Evolutionary conservation across 2,113 vertebrate species (phyloP).

Genomic region (Pteronura brasiliensis): DNA sequence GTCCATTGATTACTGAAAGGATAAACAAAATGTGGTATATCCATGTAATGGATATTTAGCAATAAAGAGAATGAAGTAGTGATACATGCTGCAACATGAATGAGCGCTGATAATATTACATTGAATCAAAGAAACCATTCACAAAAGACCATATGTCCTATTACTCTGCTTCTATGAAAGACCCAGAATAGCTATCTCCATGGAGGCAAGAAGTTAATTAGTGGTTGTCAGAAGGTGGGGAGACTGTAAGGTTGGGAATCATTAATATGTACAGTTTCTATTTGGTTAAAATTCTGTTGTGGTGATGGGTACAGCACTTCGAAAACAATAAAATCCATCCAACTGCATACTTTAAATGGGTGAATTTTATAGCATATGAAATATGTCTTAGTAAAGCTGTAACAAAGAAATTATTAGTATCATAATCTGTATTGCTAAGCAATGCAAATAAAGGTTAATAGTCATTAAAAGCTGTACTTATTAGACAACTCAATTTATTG

Average conservation of each 20-base stretch:
- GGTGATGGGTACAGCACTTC: not conserved
- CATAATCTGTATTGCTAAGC: not conserved
- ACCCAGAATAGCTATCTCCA: not conserved
- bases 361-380: not conserved
- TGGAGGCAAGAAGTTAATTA: not conserved
- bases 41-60: not conserved
- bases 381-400: not conserved
- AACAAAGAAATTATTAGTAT: not conserved
- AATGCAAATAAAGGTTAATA: not conserved
- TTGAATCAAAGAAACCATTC: not conserved
- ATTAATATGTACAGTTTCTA: not conserved
- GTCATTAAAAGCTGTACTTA: not conserved
- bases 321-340: not conserved
- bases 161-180: not conserved
- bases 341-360: not conserved
- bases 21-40: not conserved
- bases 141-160: not conserved
- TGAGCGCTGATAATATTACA: not conserved
- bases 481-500: not conserved
- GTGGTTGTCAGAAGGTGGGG: too few species aligned
- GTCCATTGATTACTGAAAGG: not conserved
- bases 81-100: not conserved
- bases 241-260: not conserved
- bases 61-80: not conserved
- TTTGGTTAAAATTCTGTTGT: not conserved